Base-by-base conservation (phyloP, 2,113 vertebrate species). In the Crotophaga sulcirostris region DNA sequence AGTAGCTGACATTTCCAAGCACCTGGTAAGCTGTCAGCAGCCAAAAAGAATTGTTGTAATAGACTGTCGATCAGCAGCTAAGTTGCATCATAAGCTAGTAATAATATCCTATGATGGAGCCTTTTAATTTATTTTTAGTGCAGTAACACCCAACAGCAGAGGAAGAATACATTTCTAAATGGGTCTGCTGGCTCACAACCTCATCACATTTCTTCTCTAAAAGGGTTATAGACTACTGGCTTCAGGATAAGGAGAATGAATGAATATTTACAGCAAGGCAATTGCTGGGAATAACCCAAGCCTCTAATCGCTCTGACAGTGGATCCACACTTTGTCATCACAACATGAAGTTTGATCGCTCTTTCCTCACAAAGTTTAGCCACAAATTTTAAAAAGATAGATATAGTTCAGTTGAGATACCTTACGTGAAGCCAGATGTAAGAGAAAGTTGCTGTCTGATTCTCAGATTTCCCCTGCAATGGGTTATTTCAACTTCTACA, bases 61-160 rank as follows among this genome's bases (percentile, higher is more conserved):
- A 81, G 64, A 86, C 52, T 56, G 76, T 66, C 84, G 82, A 87
- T 95, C 80, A 89, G 60, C 84, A 93, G 86, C 83, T 87, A 94
- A 75, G 86, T 82, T 94, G 64, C 72, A 95, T 94, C 87, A 87
- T 63, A 95, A 91, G 34, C 64, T 86, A 77, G 86, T 64, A 96
- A 86, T 88, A 95, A 94, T 89, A 95, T 40, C 73, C 63, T 63
- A 59, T 2, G 1, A 86, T 56, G 49, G 51, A 83, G 70, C 29
- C 70, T 93, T 96, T 96, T 97, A 91, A 89, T 97, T 96, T 97
- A 84, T 96, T 95, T 97, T 94, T 91, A 96, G 93, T 59, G 92
- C 69, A 78, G 38, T 85, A 95, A 94, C 58, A 12, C 90, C 91
- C 94, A 93, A 84, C 23, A 56, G 76, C 72, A 56, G 73, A 60